A percentile compares a stretch with the other conserved stretches of the same genome.
Conservation (phyloP, 2,888 invertebrate species). For the Heliconius cydno region DNA sequence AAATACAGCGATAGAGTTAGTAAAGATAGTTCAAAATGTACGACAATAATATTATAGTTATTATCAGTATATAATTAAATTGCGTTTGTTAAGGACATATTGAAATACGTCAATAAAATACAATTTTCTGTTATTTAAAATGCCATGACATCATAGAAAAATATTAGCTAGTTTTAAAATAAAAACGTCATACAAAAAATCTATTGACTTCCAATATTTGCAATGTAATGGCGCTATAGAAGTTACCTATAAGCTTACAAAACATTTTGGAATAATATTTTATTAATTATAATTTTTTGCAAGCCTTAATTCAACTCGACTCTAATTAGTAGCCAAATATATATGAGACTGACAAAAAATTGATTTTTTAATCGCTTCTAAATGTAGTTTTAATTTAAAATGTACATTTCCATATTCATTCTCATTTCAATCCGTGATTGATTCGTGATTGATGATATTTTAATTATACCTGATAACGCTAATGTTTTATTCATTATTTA, state of each 20-base stretch:
- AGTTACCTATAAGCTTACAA: background rate
- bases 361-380: background rate
- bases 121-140: background rate
- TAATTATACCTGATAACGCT: conserved; percentile 24
- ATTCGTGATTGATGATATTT: conserved; percentile 30
- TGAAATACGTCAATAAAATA: background rate
- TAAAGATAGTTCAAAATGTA: background rate
- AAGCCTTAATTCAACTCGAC: background rate
- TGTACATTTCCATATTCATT: conserved; percentile 2
- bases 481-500: conserved; percentile 23
- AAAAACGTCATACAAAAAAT: background rate
- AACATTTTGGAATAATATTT: conserved; percentile 3
- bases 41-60: background rate
- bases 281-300: conserved; percentile 10
- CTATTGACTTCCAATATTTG: background rate
- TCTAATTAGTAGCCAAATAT: conserved; percentile 16
- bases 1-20: background rate
- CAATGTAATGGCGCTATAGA: conserved; percentile 18
- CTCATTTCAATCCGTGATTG: conserved; percentile 2
- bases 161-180: background rate
- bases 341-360: conserved; percentile 14
- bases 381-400: conserved; percentile 25
- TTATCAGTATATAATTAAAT: background rate
- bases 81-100: background rate
- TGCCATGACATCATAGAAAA: background rate